These are phyloP conservation scores for Gisinianus flammeolus DNA, from an alignment of 2,888 invertebrate genomes.

Conservation along the genomic window DNA sequence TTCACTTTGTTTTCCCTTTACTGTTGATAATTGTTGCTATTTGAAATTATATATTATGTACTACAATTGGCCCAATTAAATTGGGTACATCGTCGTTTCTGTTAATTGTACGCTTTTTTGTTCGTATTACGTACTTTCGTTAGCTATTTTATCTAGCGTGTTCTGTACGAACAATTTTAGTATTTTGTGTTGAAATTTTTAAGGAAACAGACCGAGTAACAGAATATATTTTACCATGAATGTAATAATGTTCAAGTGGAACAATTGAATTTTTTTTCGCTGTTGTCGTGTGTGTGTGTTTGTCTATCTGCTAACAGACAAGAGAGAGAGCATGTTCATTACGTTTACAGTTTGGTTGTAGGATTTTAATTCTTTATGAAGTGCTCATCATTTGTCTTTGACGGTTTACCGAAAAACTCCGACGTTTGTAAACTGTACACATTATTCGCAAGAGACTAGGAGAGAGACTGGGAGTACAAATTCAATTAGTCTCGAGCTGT, in stretches of 20 bases:
- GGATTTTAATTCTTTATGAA: not conserved
- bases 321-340: not conserved
- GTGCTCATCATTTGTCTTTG: conserved; percentile 8
- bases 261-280: not conserved
- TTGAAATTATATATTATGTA: too few relatives aligned
- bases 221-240: not conserved
- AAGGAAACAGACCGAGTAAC: not conserved
- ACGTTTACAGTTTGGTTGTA: not conserved
- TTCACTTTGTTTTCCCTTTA: too few relatives aligned
- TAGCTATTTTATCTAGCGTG: too few relatives aligned
- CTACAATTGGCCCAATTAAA: too few relatives aligned
- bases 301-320: not conserved
- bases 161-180: too few relatives aligned
- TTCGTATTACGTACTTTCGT: too few relatives aligned
- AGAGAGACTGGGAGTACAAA: not conserved
- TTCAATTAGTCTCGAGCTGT: conserved; percentile 14
- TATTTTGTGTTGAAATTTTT: too few relatives aligned
- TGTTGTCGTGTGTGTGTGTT: not conserved
- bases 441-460: not conserved
- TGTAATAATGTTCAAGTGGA: not conserved
- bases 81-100: too few relatives aligned
- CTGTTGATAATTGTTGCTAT: too few relatives aligned
- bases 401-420: too few relatives aligned
- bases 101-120: too few relatives aligned
- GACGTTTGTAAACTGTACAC: not conserved